Base-by-base conservation (phyloP, 2,797 vertebrate genomes). In the Neostethus bicornis region DNA sequence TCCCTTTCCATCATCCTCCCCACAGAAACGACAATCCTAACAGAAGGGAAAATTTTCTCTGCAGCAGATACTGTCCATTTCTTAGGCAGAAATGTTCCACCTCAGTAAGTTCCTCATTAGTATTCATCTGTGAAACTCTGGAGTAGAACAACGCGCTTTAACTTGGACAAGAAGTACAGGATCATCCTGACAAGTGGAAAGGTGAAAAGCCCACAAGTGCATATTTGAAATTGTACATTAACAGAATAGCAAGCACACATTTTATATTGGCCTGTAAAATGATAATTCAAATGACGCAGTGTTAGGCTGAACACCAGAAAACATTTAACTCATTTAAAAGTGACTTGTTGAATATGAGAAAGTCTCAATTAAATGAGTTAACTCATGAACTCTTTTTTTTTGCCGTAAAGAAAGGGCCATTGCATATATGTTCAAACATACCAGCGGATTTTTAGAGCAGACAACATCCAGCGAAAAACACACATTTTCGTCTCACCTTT, bases 71-170 rank as follows among this genome's bases (percentile, higher is more conserved):
- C 45, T 49, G 28, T 28, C 53, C 58, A 78, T 61, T 28, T 44
- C 1, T 11, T 37, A 64, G 61, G 55, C 32, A 66, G 51, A 59
- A 50, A 62, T 14, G 72, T 80, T 79, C 50, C 67, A 62, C 66
- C 64, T 71, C 65, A 74, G 53, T 65, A 62, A 81, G 57, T 31
- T 35, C 46, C 46, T 73, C 23, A 65, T 82, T 79, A 76, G 48
- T 65, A 79, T 81, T 75, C 75, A 67, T 55, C 58, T 52, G 56
- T 38, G 23, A 31, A 35, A 48, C 51, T 29, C 29, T 16, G 20
- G 17, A 37, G 25, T 54, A 57, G 31, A 68, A 43, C 63, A 55
- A 53, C 67, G 68, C 13, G 2, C 45, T 66, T 51, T 10, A 48
- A 66, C 38, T 73, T 42, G 23, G 47, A 53, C 61, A 64, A 53